Evolutionary conservation across 1,140 invertebrate genomes (phyloP).

Genomic region (Saxidomus purpurata): DNA sequence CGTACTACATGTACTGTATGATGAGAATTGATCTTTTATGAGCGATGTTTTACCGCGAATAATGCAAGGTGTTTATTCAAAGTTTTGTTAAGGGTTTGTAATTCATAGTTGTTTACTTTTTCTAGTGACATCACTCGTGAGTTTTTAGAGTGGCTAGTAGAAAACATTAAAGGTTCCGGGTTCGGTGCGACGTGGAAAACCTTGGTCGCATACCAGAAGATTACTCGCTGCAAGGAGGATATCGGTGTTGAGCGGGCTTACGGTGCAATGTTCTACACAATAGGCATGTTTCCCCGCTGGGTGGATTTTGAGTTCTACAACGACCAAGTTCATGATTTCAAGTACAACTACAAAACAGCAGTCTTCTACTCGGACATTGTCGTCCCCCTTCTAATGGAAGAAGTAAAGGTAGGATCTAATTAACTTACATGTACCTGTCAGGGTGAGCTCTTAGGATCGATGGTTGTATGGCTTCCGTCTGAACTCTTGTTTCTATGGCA

Average conservation of each 20-base stretch:
- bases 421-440: too few species aligned
- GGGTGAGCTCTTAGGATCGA: too few species aligned
- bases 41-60: too few species aligned
- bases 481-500: too few species aligned
- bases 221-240: constrained; percentile 65
- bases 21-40: too few species aligned
- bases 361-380: constrained; percentile 72
- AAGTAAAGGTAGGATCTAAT: not conserved
- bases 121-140: constrained; percentile 62
- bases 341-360: constrained; percentile 70
- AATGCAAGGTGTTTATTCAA: too few species aligned
- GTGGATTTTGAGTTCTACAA: constrained; percentile 79
- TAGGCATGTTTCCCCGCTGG: constrained; percentile 77
- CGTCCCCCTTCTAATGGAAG: constrained; percentile 60
- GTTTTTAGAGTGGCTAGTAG: constrained; percentile 53
- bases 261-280: constrained; percentile 66
- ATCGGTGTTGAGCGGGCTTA: constrained; percentile 69
- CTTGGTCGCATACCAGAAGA: constrained; percentile 67
- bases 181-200: constrained; percentile 66
- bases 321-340: constrained; percentile 71
- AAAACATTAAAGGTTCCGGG: constrained; percentile 56
- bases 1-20: too few species aligned
- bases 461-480: too few species aligned
- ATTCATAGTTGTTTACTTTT: not conserved
- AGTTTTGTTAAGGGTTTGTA: too few species aligned